A percentile compares a stretch with the other conserved stretches of the same genome.
Evolutionary conservation across 2,797 vertebrate genomes (phyloP).

Genomic region (Darevskia nairensis): DNA sequence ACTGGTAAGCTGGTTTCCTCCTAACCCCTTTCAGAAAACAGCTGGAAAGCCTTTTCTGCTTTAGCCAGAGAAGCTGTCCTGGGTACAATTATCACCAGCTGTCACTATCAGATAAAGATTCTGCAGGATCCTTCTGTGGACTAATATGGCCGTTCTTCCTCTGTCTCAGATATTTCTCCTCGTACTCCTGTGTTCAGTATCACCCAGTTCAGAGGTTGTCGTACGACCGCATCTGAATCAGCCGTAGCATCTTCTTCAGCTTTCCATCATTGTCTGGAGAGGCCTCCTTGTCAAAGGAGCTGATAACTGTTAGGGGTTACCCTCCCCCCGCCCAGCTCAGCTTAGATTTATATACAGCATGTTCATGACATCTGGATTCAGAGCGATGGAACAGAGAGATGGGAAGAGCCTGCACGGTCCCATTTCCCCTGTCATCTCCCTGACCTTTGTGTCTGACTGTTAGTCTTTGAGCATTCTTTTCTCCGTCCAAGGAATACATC

Average conservation of each 20-base stretch:
- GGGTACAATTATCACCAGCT: constrained; percentile 12
- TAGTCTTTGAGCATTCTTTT: constrained; percentile 44
- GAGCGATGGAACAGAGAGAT: constrained; percentile 49
- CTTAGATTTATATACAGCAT: constrained; percentile 41
- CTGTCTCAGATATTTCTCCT: constrained; percentile 7
- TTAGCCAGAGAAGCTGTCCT: background rate
- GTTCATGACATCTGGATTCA: constrained; percentile 50
- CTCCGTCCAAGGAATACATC: constrained; percentile 34
- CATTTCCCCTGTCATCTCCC: constrained; percentile 26
- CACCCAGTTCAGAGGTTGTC: constrained; percentile 36
- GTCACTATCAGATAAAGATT: background rate
- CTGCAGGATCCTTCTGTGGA: constrained; percentile 9
- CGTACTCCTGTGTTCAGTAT: constrained; percentile 41
- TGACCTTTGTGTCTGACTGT: constrained; percentile 41
- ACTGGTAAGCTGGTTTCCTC: background rate
- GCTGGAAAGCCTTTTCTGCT: background rate
- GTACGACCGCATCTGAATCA: constrained; percentile 10
- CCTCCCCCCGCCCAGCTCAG: background rate
- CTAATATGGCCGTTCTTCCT: background rate
- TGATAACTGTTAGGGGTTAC: constrained; percentile 24
- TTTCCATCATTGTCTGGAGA: constrained; percentile 37
- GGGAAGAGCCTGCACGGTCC: constrained; percentile 15
- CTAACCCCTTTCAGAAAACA: background rate
- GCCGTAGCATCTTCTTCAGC: constrained; percentile 26
- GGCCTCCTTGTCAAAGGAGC: constrained; percentile 44